Conservation (phyloP, 2,113 vertebrate species). For the Neodon shergylaensis region DNA sequence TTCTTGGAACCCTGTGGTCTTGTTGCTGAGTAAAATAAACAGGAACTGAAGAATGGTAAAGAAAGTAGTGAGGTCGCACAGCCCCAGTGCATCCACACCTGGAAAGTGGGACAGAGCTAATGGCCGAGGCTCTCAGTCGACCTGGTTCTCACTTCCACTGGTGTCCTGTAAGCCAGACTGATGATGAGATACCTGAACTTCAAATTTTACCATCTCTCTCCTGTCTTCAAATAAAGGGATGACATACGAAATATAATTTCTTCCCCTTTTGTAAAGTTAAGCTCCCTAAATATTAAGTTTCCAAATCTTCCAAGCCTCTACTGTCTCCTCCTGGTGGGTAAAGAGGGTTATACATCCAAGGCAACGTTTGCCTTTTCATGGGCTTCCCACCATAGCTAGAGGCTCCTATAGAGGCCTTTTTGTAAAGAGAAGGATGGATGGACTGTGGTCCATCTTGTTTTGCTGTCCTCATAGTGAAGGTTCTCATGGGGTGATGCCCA, state of each 20-base stretch:
- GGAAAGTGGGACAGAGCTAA: too few relatives aligned
- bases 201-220: neutral
- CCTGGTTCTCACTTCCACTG: neutral
- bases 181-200: neutral
- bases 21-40: neutral
- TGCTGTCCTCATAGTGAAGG: neutral
- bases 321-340: neutral
- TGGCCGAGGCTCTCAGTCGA: neutral
- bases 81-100: neutral
- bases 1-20: too few relatives aligned
- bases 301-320: neutral
- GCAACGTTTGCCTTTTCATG: neutral
- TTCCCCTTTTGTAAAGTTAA: neutral
- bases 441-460: too few relatives aligned
- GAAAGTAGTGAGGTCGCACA: neutral
- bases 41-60: neutral
- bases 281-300: neutral
- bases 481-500: neutral
- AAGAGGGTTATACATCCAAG: neutral
- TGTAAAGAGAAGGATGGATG: neutral
- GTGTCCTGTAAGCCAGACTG: neutral
- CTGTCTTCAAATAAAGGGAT: neutral
- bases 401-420: neutral
- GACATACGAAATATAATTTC: neutral
- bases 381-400: neutral